phyloP scores from a whole-genome alignment of 2,113 vertebrate species.

The Cacatua alba region DNA sequence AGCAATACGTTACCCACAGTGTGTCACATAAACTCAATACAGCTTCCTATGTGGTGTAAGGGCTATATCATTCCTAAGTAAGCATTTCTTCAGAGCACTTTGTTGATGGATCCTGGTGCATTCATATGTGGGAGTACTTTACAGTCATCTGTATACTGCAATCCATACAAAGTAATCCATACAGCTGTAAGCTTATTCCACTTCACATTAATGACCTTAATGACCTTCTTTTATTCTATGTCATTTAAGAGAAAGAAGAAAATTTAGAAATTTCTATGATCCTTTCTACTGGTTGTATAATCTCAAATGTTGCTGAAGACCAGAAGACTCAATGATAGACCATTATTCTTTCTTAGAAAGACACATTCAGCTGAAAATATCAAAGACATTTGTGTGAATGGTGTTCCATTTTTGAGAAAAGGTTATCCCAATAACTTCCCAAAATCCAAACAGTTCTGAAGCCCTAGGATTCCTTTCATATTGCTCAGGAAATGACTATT shows the following conservation, averaged over 20 bases:
- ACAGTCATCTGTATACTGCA: not conserved
- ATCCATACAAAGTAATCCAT: not conserved
- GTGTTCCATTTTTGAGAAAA: not conserved
- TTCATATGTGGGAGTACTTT: not conserved
- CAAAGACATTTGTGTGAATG: not conserved
- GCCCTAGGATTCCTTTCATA: fast-evolving
- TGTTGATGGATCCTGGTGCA: not conserved
- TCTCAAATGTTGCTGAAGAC: not conserved
- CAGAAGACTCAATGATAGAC: not conserved
- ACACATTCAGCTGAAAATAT: not conserved
- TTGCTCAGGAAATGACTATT: not conserved
- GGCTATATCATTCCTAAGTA: not conserved
- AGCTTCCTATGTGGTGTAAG: not conserved
- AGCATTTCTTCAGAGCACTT: not conserved
- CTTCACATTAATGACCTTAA: not conserved
- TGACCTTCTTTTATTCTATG: not conserved
- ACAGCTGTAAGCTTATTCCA: not conserved
- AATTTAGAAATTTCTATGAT: not conserved
- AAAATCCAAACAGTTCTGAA: not conserved
- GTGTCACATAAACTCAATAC: not conserved
- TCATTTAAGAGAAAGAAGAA: not conserved
- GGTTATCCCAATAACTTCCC: not conserved
- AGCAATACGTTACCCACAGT: not conserved
- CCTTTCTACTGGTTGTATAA: not conserved
- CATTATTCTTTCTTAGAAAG: not conserved